phyloP scores from a whole-genome alignment of 2,113 vertebrate genomes.

The Alligator sinensis region DNA sequence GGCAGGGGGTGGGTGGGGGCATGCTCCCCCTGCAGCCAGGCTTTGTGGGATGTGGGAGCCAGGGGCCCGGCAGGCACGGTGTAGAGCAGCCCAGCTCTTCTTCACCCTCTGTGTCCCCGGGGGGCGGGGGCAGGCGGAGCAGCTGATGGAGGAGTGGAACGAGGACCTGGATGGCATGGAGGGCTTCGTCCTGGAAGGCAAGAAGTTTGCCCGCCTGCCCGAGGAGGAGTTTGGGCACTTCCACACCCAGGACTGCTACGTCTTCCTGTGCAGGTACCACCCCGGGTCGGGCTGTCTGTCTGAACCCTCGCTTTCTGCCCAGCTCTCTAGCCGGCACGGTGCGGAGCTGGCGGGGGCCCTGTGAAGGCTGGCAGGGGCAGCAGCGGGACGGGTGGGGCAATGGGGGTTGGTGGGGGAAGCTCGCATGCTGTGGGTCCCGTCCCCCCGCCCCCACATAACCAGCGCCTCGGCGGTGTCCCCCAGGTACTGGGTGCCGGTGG shows the following conservation, averaged over 20 bases:
- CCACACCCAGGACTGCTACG: slow-evolving; percentile 95
- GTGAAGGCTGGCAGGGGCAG: neutral
- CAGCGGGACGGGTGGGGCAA: neutral
- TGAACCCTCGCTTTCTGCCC: neutral
- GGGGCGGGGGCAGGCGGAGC: slow-evolving; percentile 85
- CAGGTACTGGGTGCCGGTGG: slow-evolving; percentile 97
- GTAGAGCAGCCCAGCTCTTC: too few relatives aligned
- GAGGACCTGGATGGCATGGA: slow-evolving; percentile 99
- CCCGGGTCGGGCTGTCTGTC: neutral
- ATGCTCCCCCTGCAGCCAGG: too few relatives aligned
- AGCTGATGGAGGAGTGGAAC: slow-evolving; percentile 98
- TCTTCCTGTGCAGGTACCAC: slow-evolving; percentile 95
- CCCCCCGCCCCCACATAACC: neutral
- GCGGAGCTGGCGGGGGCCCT: neutral
- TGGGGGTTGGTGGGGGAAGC: neutral
- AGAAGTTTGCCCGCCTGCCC: slow-evolving; percentile 95
- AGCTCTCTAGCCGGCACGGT: fast-evolving
- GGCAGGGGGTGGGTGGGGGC: too few relatives aligned
- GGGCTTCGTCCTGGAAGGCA: slow-evolving; percentile 95
- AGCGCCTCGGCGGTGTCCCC: neutral
- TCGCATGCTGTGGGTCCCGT: neutral
- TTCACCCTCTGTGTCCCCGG: too few relatives aligned
- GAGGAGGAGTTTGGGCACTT: slow-evolving; percentile 99
- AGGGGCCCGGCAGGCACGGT: too few relatives aligned
- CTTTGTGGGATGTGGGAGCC: too few relatives aligned